These are phyloP conservation scores for Amiota minor DNA, from an alignment of 2,888 invertebrate species.

Conservation along the genomic window DNA sequence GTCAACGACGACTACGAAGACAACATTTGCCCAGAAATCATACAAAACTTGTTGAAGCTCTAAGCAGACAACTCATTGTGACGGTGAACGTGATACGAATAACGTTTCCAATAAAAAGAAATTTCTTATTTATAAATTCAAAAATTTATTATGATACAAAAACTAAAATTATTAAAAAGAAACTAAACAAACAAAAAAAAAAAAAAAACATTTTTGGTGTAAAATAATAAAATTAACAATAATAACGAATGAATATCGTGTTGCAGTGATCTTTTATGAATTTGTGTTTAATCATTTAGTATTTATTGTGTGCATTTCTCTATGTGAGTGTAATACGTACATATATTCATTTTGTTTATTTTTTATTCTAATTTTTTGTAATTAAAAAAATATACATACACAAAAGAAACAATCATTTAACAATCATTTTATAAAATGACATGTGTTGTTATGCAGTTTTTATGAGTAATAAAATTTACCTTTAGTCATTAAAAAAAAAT, in stretches of 20 bases:
- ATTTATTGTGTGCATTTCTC: too few species aligned
- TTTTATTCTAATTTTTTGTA: slow-evolving; percentile 1
- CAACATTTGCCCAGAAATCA: slow-evolving; percentile 37
- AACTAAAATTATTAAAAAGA: too few species aligned
- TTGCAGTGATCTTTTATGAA: too few species aligned
- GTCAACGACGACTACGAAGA: background rate
- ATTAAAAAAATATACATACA: slow-evolving; percentile 13
- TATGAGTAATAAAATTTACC: too few species aligned
- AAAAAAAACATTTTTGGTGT: background rate
- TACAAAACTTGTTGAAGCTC: slow-evolving; percentile 55
- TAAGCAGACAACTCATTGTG: slow-evolving; percentile 54
- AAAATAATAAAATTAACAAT: too few species aligned
- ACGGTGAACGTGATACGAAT: slow-evolving; percentile 49
- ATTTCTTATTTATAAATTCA: too few species aligned
- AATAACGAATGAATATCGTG: too few species aligned
- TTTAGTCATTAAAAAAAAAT: background rate
- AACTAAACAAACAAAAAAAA: background rate
- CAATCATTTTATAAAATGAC: background rate
- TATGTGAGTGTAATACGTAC: too few species aligned
- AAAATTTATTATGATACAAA: background rate
- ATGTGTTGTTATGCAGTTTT: too few species aligned
- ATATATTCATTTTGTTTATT: background rate
- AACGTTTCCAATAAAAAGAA: too few species aligned
- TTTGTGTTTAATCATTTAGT: too few species aligned
- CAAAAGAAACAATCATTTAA: background rate